phyloP scores from a whole-genome alignment of 2,797 vertebrate species.

The Hippopotamyrus pictus region DNA sequence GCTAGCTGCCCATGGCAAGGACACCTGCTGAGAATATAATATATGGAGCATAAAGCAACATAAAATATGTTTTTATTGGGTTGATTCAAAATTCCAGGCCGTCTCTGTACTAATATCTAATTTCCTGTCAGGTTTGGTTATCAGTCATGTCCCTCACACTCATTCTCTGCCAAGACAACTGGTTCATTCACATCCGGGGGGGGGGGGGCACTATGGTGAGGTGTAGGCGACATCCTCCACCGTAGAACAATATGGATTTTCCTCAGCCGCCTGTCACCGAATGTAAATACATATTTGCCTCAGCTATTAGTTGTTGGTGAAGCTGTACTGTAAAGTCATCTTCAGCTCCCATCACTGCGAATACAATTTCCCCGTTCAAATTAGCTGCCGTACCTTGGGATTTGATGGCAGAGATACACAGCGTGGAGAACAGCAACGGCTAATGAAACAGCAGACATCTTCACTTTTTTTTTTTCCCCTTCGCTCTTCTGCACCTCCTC shows the following conservation, averaged over 20 bases:
- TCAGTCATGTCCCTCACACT: conserved; percentile 1
- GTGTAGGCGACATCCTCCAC: background rate
- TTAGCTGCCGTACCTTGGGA: background rate
- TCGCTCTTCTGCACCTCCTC: background rate
- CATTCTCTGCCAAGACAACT: background rate
- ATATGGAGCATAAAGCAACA: background rate
- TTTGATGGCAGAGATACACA: background rate
- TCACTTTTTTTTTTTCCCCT: background rate
- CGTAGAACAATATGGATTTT: background rate
- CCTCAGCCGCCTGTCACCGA: background rate
- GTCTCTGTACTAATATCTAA: background rate
- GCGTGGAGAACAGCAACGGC: background rate
- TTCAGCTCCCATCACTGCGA: background rate
- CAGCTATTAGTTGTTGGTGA: background rate
- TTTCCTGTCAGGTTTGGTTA: background rate
- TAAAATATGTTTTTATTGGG: background rate
- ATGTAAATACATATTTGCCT: background rate
- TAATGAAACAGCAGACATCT: conserved; percentile 2
- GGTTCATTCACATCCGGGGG: background rate
- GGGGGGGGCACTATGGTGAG: background rate
- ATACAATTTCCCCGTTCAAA: background rate
- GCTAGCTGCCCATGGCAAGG: background rate
- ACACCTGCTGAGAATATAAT: background rate
- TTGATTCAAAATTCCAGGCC: background rate
- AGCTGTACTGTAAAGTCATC: background rate